Percentiles rank a stretch among this genome's conserved stretches.
These are phyloP conservation scores for Cynopterus brachyotis DNA, from an alignment of 2,113 vertebrate species.

Conservation along the genomic window DNA sequence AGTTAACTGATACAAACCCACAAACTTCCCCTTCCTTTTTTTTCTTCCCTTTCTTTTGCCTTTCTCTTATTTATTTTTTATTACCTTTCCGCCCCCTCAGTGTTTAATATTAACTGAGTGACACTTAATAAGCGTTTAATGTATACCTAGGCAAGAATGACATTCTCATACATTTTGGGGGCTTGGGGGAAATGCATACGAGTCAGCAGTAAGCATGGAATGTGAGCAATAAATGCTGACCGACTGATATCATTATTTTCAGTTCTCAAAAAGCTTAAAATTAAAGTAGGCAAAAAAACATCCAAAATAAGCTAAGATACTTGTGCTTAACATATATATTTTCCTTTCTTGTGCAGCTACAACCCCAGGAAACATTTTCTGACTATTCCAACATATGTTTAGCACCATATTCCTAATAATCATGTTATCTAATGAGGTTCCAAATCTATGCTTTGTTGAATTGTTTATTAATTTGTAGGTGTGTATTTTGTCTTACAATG, in stretches of 20 bases:
- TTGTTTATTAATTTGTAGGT: neutral
- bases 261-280: neutral
- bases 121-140: neutral
- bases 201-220: neutral
- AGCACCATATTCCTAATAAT: neutral
- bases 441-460: neutral
- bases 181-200: neutral
- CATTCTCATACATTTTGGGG: neutral
- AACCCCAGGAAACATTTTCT: neutral
- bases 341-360: neutral
- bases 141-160: neutral
- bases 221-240: neutral
- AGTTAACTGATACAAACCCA: neutral
- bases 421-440: neutral
- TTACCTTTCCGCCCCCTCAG: neutral
- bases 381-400: neutral
- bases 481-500: neutral
- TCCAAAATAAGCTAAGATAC: neutral
- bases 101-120: neutral
- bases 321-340: neutral
- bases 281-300: conserved; percentile 35
- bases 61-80: neutral
- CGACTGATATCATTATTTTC: neutral
- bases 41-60: neutral
- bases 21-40: neutral